Evolutionary conservation across 2,888 invertebrate species (phyloP).

Genomic region (Lasioglossum oenotherae): DNA sequence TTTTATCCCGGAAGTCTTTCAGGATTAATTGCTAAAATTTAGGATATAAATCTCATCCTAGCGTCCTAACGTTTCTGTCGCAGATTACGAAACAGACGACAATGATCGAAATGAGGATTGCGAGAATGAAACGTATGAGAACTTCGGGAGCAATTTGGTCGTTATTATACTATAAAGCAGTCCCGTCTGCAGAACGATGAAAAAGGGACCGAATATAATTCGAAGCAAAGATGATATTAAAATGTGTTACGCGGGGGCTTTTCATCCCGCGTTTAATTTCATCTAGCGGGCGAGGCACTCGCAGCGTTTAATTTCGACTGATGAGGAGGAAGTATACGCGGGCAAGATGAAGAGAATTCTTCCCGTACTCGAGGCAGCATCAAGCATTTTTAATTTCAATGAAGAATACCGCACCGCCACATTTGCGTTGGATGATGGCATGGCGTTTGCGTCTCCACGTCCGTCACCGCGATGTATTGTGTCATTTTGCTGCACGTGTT

Average conservation of each 20-base stretch:
- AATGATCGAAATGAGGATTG: no score
- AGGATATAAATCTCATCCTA: no score
- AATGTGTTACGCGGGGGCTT: background rate
- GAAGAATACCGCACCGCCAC: slow-evolving; percentile 78
- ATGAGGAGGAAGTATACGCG: slow-evolving; percentile 2
- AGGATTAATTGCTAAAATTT: no score
- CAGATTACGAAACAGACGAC: no score
- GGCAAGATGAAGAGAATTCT: slow-evolving; percentile 7
- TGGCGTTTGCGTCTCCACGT: slow-evolving; percentile 85
- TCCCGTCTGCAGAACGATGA: slow-evolving; percentile 80
- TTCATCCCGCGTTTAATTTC: slow-evolving; percentile 6
- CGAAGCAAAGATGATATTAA: background rate
- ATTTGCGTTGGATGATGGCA: slow-evolving; percentile 88
- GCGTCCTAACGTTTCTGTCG: no score
- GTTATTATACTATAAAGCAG: slow-evolving; percentile 84
- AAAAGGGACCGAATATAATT: slow-evolving; percentile 40
- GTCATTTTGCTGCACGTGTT: slow-evolving; percentile 87
- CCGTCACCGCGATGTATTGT: slow-evolving; percentile 87
- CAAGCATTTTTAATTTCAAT: slow-evolving; percentile 1
- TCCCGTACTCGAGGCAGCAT: background rate
- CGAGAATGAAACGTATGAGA: no score
- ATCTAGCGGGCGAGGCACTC: background rate
- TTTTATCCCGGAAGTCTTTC: no score
- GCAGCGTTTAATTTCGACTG: slow-evolving; percentile 20
- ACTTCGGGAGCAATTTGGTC: no score